Evolutionary conservation across 2,797 vertebrate species (phyloP), one percentile per base, ranked within the genome.

Genomic region (Myotis planiceps): DNA sequence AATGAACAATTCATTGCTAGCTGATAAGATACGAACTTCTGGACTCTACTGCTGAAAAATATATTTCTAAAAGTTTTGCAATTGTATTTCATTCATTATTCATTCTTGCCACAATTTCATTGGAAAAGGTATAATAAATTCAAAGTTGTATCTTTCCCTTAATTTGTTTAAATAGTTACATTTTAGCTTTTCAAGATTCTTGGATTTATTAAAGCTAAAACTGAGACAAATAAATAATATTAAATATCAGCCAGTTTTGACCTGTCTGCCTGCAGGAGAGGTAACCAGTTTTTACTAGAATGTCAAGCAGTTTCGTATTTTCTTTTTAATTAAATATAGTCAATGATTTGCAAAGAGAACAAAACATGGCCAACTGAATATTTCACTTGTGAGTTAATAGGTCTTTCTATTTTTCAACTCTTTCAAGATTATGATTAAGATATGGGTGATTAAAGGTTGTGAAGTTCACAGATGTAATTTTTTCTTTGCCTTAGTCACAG

Each of bases 291-390:
- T 71, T 79, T 10, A 92, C 90, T 53, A 85, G 81, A 92, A 88
- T 16, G 55, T 49, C 15, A 86, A 78, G 69, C n/a, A 92, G 39
- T 91, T 90, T 76, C 1, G 1, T 55, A 42, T 69, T 90, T 93
- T 94, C 84, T 89, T 69, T 96, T 68, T 89, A 93, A 96, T 96
- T 95, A 93, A 94, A 88, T 55, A 68, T 63, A 90, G 92, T 93
- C 91, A 96, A 88, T 96, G 92, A 96, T 95, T 97, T 95, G 29
- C 75, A 94, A 92, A 68, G 68, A 75, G 51, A 94, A 79, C 29
- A 90, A 92, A 90, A 66, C 49, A 94, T 25, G 32, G 34, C 60
- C 16, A 92, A 39, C n/a, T 63, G 82, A 90, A 34, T 76, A 93
- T 42, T 97, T 90, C 55, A 65, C 90, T 68, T 29, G n/a, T 90